phyloP scores from a whole-genome alignment of 2,797 vertebrate genomes.

The Tachyglossus aculeatus region DNA sequence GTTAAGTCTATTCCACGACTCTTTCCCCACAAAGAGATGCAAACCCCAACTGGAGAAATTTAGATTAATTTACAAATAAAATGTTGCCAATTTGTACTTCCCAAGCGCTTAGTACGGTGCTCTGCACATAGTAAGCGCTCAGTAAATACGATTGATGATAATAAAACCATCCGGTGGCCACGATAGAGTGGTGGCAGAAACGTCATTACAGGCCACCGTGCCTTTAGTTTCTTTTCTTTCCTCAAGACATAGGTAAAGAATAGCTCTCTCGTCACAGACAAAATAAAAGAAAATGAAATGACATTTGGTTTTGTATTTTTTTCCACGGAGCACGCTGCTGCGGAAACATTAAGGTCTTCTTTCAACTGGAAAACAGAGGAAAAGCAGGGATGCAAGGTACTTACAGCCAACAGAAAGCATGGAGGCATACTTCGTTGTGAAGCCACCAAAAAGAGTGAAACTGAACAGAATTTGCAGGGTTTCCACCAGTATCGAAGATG shows the following conservation, averaged over 20 bases:
- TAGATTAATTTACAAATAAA: constrained; percentile 4
- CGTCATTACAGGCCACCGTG: constrained; percentile 9
- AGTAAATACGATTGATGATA: too few relatives aligned
- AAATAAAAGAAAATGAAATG: constrained; percentile 2
- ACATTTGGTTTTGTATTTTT: background rate
- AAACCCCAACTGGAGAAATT: constrained; percentile 45
- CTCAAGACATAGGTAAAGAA: constrained; percentile 18
- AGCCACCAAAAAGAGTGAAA: background rate
- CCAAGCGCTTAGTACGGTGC: too few relatives aligned
- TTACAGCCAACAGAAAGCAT: background rate
- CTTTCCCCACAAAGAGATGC: background rate
- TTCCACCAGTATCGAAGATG: background rate
- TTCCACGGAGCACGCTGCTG: background rate
- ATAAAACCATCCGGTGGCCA: background rate
- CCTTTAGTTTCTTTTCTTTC: background rate
- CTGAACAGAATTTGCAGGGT: background rate
- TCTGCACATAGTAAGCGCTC: too few relatives aligned
- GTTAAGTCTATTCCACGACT: background rate
- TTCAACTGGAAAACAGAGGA: background rate
- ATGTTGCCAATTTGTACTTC: too few relatives aligned
- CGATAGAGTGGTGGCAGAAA: background rate
- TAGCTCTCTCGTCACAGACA: background rate
- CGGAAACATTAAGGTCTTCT: background rate
- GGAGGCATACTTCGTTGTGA: background rate
- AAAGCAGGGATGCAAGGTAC: background rate